Evolutionary conservation across 2,113 vertebrate genomes (phyloP), one percentile per base, ranked within the genome.

Genomic region (Nothocercus nigrocapillus): DNA sequence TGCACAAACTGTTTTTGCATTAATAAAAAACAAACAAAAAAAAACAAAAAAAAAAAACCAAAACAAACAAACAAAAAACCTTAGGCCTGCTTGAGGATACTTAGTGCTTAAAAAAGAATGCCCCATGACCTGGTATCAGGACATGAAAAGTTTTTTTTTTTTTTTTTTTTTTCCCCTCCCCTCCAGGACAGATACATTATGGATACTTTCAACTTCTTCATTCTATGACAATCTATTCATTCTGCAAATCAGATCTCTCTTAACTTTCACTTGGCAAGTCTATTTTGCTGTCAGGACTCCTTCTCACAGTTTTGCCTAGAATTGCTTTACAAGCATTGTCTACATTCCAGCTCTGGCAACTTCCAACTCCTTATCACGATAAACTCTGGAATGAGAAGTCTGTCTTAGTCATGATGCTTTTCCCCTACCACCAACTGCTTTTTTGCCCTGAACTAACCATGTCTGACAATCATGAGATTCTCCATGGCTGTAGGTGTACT

Each of bases 1-100:
- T 94, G 87, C 95, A 95, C 86, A 90, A 91, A 87, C 92, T 96
- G 69, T 82, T 94, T 56, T 72, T 86, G 54, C 89, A 94, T 82
- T 95, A 94, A 95, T 95, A 93, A 92, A 61, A 74, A 36, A 36
- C 36, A 36, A 36, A 36, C 36, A 40, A 54, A 44, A 94, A 94
- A 36, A 36, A 36, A 36, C 36, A 36, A 36, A n/a, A n/a, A n/a
- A n/a, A n/a, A n/a, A n/a, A n/a, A n/a, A n/a, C n/a, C n/a, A 61
- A 74, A 36, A 36, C 36, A 36, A 36, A 36, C 36, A 40, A 54
- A 44, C n/a, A n/a, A n/a, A n/a, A 91, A 92, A 47, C 47, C 73
- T 93, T 77, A 74, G 40, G 72, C 25, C 64, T 84, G 89, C 94
- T 44, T 90, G 81, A 93, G 81, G 88, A 79, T 90, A 88, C 72